Base-by-base conservation (phyloP, 2,888 invertebrate species). In the Thelaira solivaga region DNA sequence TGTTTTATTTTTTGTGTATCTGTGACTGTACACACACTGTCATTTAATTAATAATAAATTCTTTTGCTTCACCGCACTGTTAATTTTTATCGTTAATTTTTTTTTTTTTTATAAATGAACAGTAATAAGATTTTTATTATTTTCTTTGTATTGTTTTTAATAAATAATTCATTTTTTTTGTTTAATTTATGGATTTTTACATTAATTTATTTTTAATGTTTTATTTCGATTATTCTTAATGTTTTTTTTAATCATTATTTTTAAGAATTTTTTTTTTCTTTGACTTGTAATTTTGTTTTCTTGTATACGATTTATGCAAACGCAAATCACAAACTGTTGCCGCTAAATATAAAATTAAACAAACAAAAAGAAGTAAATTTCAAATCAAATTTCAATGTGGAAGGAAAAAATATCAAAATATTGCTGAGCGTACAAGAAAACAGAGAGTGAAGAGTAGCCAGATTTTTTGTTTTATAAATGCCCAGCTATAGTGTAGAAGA, bases 311-410 rank as follows among this genome's bases (percentile, higher is more conserved):
- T 64, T 69, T 73, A 43, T 26, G 61, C 76, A 75, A 75, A 76
- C 73, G 80, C 80, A 81, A 82, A 81, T 80, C 80, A 82, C 80
- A 80, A 80, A 82, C 81, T 82, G 80, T 80, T 82, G 82, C 81
- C 80, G 80, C 81, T 75, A 76, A 82, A 80, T 36, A 73, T 73
- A 72, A 55, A 78, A 22, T 59, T 71, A 80, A 74, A 62, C 65
- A 59, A 74, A 72, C 34, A 80, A 72, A 61, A 79, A 71, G 71
- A 18, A 20, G 62, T 72, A 69, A 43, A 55, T 49, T 67, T 59
- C 29, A 77, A 73, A 68, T 77, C 62, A 73, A 77, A 77, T 77
- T 73, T 73, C 72, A 72, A 57, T 77, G 68, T 18, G 62, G 34
- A 43, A 67, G 49, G 61, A 65, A 26, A 68, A 41, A 13, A 39